Evolutionary conservation across 2,113 vertebrate genomes (phyloP).

Genomic region (Labeo catla): DNA sequence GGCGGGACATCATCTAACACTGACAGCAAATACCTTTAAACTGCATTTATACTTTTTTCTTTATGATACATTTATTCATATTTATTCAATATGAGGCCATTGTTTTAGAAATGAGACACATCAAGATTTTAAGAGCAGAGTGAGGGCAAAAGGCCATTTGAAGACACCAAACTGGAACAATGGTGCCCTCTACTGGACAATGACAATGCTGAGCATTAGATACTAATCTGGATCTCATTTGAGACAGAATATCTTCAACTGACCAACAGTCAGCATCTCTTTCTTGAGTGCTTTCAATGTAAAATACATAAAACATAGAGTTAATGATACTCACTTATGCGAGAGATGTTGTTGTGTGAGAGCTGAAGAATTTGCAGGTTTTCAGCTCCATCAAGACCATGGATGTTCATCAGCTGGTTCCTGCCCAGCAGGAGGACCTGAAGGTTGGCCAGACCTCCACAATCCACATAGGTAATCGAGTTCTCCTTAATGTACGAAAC

Average conservation of each 20-base stretch:
- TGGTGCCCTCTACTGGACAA: slow-evolving; percentile 69
- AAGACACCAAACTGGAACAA: slow-evolving; percentile 36
- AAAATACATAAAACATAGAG: background rate
- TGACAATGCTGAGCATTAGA: background rate
- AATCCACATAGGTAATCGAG: slow-evolving; percentile 81
- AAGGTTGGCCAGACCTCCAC: slow-evolving; percentile 83
- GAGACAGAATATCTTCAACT: background rate
- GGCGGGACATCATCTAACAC: slow-evolving; percentile 28
- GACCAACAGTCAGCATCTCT: background rate
- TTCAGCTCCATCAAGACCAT: slow-evolving; percentile 83
- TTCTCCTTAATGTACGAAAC: slow-evolving; percentile 81
- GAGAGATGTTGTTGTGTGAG: slow-evolving; percentile 88
- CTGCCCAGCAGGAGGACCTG: slow-evolving; percentile 80
- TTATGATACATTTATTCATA: slow-evolving; percentile 64
- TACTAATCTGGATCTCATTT: background rate
- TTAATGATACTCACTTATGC: slow-evolving; percentile 82
- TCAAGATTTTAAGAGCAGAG: slow-evolving; percentile 10
- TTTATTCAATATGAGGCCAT: slow-evolving; percentile 42
- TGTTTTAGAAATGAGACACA: slow-evolving; percentile 45
- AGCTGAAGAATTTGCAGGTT: slow-evolving; percentile 85
- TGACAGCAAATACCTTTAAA: slow-evolving; percentile 49
- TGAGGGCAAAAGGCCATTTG: slow-evolving; percentile 5
- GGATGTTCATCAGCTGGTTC: slow-evolving; percentile 86
- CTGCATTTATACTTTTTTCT: slow-evolving; percentile 50
- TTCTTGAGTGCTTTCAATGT: background rate